These are phyloP conservation scores for Propithecus coquereli DNA, from an alignment of 2,113 vertebrate genomes.

Conservation along the genomic window DNA sequence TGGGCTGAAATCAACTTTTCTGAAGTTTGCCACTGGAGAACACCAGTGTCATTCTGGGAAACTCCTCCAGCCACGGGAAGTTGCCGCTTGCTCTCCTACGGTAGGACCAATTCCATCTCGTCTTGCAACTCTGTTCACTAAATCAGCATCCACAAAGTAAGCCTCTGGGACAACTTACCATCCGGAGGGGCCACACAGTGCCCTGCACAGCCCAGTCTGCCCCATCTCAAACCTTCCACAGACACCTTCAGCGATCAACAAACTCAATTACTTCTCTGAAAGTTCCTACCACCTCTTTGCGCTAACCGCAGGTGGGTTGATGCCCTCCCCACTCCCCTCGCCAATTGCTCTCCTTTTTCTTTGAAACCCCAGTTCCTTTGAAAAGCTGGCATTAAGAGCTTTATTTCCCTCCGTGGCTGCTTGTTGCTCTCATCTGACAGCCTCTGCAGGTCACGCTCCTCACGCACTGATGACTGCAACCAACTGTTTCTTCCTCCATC, in stretches of 20 bases:
- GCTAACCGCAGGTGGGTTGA: neutral
- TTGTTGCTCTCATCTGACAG: neutral
- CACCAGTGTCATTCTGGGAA: neutral
- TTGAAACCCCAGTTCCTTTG: neutral
- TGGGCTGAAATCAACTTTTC: neutral
- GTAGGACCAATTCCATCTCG: rapidly evolving
- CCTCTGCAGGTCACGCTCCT: neutral
- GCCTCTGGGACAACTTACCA: neutral
- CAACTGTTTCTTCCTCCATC: neutral
- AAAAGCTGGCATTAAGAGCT: neutral
- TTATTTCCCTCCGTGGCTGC: neutral
- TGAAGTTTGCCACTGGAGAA: neutral
- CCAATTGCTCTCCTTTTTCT: neutral
- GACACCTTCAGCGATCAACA: neutral
- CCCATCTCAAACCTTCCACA: neutral
- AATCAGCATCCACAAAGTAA: neutral
- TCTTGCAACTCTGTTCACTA: neutral
- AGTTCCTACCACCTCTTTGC: neutral
- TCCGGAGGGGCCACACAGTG: neutral
- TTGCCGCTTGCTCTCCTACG: neutral
- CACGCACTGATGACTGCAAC: neutral
- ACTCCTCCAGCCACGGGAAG: neutral
- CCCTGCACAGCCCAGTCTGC: neutral
- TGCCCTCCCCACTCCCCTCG: neutral
- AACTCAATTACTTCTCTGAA: neutral